Percentiles rank a stretch among this genome's conserved stretches.
Conservation (phyloP, 2,113 vertebrate genomes). For the Lichenostomus cassidix region DNA sequence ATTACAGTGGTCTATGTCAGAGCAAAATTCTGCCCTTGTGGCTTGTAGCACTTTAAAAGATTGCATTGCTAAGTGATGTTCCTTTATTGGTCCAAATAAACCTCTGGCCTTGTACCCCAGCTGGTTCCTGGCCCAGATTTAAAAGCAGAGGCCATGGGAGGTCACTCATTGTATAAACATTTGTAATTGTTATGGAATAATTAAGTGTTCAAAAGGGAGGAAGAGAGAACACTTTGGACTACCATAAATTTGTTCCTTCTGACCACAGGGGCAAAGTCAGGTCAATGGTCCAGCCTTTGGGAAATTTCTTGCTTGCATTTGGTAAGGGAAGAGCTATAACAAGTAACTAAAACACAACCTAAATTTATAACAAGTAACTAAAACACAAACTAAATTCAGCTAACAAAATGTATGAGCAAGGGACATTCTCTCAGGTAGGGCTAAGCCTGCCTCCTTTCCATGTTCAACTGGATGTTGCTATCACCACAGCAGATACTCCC, state of each 20-base stretch:
- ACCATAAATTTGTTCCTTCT: not conserved
- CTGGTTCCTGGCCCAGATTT: not conserved
- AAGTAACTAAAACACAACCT: not conserved
- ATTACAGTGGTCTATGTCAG: not conserved
- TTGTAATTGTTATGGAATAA: not conserved
- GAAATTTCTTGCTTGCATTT: not conserved
- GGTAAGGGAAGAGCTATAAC: not conserved
- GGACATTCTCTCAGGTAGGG: not conserved
- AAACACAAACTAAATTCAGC: not conserved
- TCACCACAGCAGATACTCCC: not conserved
- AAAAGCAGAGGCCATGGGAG: not conserved
- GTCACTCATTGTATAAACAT: not conserved
- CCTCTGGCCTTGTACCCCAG: not conserved
- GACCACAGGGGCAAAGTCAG: not conserved
- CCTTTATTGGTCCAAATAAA: not conserved
- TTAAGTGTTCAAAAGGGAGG: not conserved
- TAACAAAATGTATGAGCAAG: not conserved
- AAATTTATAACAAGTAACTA: not conserved
- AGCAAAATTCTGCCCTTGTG: not conserved
- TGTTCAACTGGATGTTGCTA: not conserved
- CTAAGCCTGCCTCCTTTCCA: not conserved
- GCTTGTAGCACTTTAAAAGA: not conserved
- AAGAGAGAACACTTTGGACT: not conserved
- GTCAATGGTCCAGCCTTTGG: not conserved
- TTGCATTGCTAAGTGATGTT: not conserved